Evolutionary conservation across 2,797 vertebrate genomes (phyloP), one percentile per base, ranked within the genome.

Genomic region (Cryptoblepharus egeriae): DNA sequence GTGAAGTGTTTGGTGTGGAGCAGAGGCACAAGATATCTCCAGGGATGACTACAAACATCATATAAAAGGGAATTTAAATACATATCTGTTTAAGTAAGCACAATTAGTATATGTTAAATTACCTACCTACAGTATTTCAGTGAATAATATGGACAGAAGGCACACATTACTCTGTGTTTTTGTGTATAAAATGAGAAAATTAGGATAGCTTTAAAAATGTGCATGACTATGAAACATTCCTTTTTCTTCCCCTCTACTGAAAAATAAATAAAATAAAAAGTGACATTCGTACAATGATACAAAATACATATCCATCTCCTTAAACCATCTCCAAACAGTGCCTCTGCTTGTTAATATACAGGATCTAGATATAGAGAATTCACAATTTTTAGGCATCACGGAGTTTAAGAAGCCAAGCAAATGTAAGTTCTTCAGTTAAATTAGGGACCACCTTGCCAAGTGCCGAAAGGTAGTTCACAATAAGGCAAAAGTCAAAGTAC

Each of bases 401-500:
- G n/a, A 12, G 20, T 57, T 32, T 39, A 67, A 8, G 24, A 24
- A 63, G 20, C 16, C 80, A 67, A 63, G 0, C 24, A 57, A 63
- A 8, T 15, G 22, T 8, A 26, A 37, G 16, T 3, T 0, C 26
- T 67, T 35, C 37, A 45, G 13, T 28, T 68, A 64, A 73, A 60
- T 0, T 20, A 37, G 1, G 13, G 28, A 1, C 1, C 4, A 13
- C 1, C 0, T 24, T 3, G 16, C 1, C 18, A 37, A 12, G 49
- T 57, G n/a, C 1, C 57, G 37, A 75, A 52, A 28, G n/a, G 15
- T 55, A 15, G 20, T 75, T 77, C 32, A 55, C 80, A 85, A 18
- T 3, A n/a, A 82, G 20, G 73, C 37, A 90, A 84, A 90, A 85
- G 78, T 83, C 58, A 89, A 90, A 75, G 7, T n/a, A 45, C 88